Evolutionary conservation across 1,140 invertebrate species (phyloP).

Genomic region (Drusus annulatus): DNA sequence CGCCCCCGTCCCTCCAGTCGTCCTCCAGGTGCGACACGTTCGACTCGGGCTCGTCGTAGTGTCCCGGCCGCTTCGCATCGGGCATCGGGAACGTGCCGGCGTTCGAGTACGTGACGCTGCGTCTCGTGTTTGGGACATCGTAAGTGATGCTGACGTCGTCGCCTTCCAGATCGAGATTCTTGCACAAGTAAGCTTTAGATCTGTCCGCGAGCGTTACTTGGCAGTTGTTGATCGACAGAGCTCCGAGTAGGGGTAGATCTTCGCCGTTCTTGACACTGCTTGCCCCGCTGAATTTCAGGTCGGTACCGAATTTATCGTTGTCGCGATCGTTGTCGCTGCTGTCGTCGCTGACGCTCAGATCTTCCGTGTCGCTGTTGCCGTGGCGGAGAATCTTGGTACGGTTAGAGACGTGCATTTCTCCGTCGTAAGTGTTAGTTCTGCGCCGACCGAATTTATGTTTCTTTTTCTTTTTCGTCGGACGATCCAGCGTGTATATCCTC

Average conservation of each 20-base stretch:
- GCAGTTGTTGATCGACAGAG: slow-evolving; percentile 12
- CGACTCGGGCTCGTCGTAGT: slow-evolving; percentile 50
- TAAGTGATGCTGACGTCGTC: slow-evolving; percentile 50
- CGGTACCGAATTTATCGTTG: slow-evolving; percentile 9
- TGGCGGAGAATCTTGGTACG: slow-evolving; percentile 25
- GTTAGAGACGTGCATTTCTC: slow-evolving; percentile 14
- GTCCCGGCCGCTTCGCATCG: slow-evolving; percentile 63
- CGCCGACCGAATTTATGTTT: slow-evolving; percentile 46
- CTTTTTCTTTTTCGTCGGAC: slow-evolving; percentile 38
- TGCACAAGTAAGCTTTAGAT: slow-evolving; percentile 53
- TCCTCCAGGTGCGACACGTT: slow-evolving; percentile 41
- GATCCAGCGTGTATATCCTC: no score
- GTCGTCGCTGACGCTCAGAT: slow-evolving; percentile 59
- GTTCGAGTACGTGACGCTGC: slow-evolving; percentile 65
- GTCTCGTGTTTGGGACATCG: slow-evolving; percentile 47
- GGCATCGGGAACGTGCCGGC: slow-evolving; percentile 70
- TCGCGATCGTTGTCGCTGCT: slow-evolving; percentile 58
- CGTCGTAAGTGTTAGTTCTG: slow-evolving; percentile 55
- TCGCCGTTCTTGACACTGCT: slow-evolving; percentile 63
- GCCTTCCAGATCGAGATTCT: slow-evolving; percentile 54
- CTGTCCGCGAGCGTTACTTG: slow-evolving; percentile 50
- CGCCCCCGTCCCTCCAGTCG: slow-evolving; percentile 60
- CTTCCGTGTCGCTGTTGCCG: slow-evolving; percentile 54
- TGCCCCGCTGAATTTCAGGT: no score
- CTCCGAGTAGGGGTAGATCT: slow-evolving; percentile 63